Evolutionary conservation across 1,140 invertebrate species (phyloP), one percentile per base, ranked within the genome.

Genomic region (Drosophila rhopaloa): DNA sequence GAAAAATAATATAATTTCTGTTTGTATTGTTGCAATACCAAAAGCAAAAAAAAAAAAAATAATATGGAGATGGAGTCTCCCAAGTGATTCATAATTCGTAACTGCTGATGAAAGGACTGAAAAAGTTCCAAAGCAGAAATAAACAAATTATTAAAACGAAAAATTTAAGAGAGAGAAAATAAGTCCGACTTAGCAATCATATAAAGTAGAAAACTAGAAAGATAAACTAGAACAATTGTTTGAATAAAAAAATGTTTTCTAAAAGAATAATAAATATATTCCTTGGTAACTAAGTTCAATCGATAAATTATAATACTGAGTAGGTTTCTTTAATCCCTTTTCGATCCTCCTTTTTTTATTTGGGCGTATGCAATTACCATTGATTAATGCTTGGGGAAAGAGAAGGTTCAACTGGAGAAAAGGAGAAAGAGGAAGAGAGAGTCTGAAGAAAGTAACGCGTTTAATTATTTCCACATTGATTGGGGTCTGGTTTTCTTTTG

Each of bases 381-480:
- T 72, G 63, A 57, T 71, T 48, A 68, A 68, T 68, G 62, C 50
- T 47, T 11, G 11, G 14, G 19, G 16, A 41, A 55, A 75, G 48
- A 54, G 63, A 57, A 40, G 65, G 54, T 38, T n/a, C 1, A 38
- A 41, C 55, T 40, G 60, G 14, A 47, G 51, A 50, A 24, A 53
- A 24, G 19, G 19, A 58, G 46, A 19, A 44, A 35, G 4, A 27
- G 35, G 27, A 9, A 32, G 8, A 19, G 44, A 19, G n/a, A 32
- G 32, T 67, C 38, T 5, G 11, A 51, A 37, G 65, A 72, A 72
- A 63, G 68, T 63, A 75, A 72, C 37, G 51, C 68, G 56, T 75
- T 50, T 74, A 75, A 75, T 75, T 75, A 75, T 75, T 75, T 75
- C 38, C 29, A 44, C 68, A 63, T 74, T 75, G 72, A 74, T 75